Evolutionary conservation across 2,888 invertebrate species (phyloP), one percentile per base, ranked within the genome.

Genomic region (Muscina levida): DNA sequence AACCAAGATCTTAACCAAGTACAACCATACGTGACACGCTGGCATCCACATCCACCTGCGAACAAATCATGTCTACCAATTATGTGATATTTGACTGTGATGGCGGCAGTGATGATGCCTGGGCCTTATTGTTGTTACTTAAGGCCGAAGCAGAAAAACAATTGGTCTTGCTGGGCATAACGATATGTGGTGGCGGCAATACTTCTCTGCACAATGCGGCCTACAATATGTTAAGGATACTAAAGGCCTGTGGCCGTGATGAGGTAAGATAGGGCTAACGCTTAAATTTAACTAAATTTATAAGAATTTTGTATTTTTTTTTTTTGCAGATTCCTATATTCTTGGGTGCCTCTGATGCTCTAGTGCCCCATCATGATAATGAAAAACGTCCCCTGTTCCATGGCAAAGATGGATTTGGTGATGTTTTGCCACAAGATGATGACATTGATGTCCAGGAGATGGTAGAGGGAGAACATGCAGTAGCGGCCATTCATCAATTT

Each of bases 361-460:
- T 88, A 24, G 70, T 86, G 2, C 91, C 93, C 15, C 83, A 93
- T 26, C 87, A 92, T 1, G 88, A 85, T 84, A 89, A 91, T 81
- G 8, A 85, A 85, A 85, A 86, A 0, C 86, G 85, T 0, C 59
- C 72, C 0, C 90, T 91, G 82, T 95, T 92, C 83, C 93, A 93
- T 85, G 96, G 96, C 0, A 85, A 87, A 22, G 95, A 96, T 88
- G 96, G 96, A 1, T 92, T 96, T 77, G 95, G 95, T 1, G 95
- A 95, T 86, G 91, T 91, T n/a, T 79, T 87, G 10, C 91, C 91
- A 0, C 89, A 90, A 8, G 91, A 91, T 0, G 88, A 90, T 19
- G 89, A 90, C 19, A 86, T 91, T 2, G 90, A 91, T 10, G 88
- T 91, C 68, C 87, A 86, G 3, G 91, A 91, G 37, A 87, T 92